These are phyloP conservation scores for Charina bottae DNA, from an alignment of 2,113 vertebrate genomes.

Conservation along the genomic window DNA sequence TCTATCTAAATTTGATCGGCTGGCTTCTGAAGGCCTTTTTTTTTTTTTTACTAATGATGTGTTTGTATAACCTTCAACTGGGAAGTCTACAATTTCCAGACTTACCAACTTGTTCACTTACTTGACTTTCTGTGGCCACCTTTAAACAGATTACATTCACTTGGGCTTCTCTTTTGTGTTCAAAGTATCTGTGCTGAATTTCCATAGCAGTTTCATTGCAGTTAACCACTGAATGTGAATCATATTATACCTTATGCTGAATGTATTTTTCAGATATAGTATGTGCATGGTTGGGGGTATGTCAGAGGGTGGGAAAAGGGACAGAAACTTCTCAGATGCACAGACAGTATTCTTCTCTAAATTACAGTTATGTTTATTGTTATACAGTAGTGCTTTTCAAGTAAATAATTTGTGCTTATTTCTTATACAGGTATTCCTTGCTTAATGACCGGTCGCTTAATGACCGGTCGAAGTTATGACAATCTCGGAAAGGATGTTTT, in stretches of 20 bases:
- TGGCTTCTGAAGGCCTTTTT: neutral
- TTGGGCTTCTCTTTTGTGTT: neutral
- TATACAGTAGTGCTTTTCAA: neutral
- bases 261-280: neutral
- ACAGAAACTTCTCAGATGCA: neutral
- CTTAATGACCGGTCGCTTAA: too few relatives aligned
- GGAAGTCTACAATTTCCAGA: neutral
- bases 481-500: too few relatives aligned
- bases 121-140: neutral
- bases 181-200: neutral
- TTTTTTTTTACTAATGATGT: neutral
- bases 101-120: neutral
- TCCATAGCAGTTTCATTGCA: neutral
- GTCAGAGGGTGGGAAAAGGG: neutral
- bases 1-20: neutral
- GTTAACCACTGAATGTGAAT: neutral
- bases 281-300: neutral
- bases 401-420: neutral
- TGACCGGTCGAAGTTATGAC: too few relatives aligned
- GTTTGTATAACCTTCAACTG: neutral
- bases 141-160: neutral
- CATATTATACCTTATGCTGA: neutral
- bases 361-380: neutral
- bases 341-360: neutral
- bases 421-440: neutral